Conservation (phyloP, 2,888 invertebrate genomes). For the Tachina fera region DNA sequence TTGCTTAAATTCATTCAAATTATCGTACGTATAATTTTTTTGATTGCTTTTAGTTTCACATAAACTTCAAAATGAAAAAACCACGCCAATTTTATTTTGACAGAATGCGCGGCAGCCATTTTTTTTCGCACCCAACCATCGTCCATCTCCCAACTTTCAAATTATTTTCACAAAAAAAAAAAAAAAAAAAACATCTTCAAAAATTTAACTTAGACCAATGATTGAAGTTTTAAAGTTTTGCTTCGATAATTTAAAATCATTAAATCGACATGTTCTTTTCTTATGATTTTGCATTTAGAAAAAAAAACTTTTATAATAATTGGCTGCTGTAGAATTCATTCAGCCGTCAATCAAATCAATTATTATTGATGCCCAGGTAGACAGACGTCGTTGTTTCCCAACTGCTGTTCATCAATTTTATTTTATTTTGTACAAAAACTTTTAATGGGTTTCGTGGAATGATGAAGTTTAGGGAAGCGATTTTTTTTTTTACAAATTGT, state of each 20-base stretch:
- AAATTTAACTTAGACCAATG: constrained; percentile 45
- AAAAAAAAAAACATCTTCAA: constrained; percentile 18
- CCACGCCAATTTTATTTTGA: not conserved
- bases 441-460: constrained; percentile 71
- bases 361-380: constrained; percentile 78
- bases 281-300: constrained; percentile 34
- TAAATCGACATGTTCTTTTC: constrained; percentile 32
- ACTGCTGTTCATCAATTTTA: constrained; percentile 13
- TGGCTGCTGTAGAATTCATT: constrained; percentile 69
- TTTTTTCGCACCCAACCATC: constrained; percentile 17
- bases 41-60: not conserved
- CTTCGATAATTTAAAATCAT: constrained; percentile 43
- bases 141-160: not conserved
- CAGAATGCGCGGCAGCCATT: constrained; percentile 44
- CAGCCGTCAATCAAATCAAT: constrained; percentile 82
- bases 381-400: constrained; percentile 8
- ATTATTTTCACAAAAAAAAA: constrained; percentile 8
- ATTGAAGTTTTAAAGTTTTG: constrained; percentile 49
- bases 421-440: not conserved
- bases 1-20: too few relatives aligned
- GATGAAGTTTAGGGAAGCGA: constrained; percentile 42
- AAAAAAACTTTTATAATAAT: constrained; percentile 32
- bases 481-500: not conserved
- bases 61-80: not conserved
- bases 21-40: too few relatives aligned